phyloP scores from a whole-genome alignment of 2,797 vertebrate genomes.

The Tragelaphus oryx region DNA sequence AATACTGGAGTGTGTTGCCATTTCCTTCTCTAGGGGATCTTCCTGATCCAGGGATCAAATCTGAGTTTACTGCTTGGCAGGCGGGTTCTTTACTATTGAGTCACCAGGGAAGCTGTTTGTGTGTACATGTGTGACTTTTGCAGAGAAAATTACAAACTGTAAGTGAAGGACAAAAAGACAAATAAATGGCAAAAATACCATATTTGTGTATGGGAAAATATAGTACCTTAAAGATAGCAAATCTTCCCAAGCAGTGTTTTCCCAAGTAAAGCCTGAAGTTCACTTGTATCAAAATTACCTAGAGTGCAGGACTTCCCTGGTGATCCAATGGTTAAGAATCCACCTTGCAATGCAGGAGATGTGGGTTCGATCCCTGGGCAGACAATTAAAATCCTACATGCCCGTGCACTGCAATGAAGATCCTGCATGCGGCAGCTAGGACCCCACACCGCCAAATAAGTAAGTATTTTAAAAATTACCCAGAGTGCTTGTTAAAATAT shows the following conservation, averaged over 20 bases:
- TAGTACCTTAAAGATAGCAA: neutral
- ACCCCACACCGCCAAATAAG: neutral
- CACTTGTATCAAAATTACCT: neutral
- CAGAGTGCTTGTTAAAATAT: neutral
- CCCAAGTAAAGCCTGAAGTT: neutral
- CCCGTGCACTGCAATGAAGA: neutral
- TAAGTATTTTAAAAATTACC: neutral
- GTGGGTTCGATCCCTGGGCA: neutral
- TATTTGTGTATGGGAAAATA: neutral
- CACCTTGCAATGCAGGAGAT: neutral
- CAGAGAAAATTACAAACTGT: constrained; percentile 30
- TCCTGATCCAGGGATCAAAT: neutral
- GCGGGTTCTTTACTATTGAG: neutral
- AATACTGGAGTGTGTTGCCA: neutral
- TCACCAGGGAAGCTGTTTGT: neutral
- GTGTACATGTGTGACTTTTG: neutral
- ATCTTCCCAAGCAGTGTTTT: neutral
- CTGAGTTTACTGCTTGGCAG: neutral
- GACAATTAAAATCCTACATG: neutral
- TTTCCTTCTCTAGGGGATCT: neutral
- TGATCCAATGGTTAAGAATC: neutral
- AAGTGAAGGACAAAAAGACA: neutral
- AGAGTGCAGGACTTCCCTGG: neutral
- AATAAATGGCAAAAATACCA: neutral
- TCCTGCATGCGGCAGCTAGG: neutral